These are phyloP conservation scores for Peromyscus leucopus DNA, from an alignment of 2,113 vertebrate species.

Conservation along the genomic window DNA sequence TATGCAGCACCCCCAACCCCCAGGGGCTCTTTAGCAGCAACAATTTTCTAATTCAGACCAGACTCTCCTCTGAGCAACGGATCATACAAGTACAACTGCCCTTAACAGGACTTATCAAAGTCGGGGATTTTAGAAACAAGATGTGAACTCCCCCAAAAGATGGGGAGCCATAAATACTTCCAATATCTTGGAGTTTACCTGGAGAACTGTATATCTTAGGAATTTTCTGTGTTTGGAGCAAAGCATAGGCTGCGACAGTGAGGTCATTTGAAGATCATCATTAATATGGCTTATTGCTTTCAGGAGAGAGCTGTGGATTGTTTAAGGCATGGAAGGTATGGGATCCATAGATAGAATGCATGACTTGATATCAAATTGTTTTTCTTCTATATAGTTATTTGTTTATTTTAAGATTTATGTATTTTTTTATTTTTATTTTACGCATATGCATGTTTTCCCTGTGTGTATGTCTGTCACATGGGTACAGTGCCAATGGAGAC, in stretches of 20 bases:
- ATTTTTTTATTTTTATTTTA: neutral
- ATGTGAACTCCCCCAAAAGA: slow-evolving; percentile 71
- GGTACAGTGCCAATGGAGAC: neutral
- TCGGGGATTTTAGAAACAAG: slow-evolving; percentile 79
- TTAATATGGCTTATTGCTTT: neutral
- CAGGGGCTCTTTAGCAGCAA: slow-evolving; percentile 81
- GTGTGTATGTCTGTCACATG: neutral
- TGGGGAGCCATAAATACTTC: slow-evolving; percentile 58
- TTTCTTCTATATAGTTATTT: neutral
- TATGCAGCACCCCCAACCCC: slow-evolving; percentile 76
- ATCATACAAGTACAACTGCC: slow-evolving; percentile 78
- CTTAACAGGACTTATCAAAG: slow-evolving; percentile 76
- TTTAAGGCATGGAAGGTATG: neutral
- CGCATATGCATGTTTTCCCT: neutral
- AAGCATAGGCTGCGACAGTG: neutral
- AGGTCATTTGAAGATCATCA: slow-evolving; percentile 5
- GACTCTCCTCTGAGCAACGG: slow-evolving; percentile 78
- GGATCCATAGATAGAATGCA: neutral
- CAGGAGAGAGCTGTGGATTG: neutral
- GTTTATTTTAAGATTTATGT: neutral
- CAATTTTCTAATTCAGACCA: slow-evolving; percentile 88
- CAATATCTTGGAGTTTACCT: slow-evolving; percentile 57
- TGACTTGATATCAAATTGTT: neutral
- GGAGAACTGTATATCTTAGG: neutral
- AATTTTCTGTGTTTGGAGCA: neutral